Evolutionary conservation across 2,888 invertebrate species (phyloP).

Genomic region (Marasmarcha lunaedactyla): DNA sequence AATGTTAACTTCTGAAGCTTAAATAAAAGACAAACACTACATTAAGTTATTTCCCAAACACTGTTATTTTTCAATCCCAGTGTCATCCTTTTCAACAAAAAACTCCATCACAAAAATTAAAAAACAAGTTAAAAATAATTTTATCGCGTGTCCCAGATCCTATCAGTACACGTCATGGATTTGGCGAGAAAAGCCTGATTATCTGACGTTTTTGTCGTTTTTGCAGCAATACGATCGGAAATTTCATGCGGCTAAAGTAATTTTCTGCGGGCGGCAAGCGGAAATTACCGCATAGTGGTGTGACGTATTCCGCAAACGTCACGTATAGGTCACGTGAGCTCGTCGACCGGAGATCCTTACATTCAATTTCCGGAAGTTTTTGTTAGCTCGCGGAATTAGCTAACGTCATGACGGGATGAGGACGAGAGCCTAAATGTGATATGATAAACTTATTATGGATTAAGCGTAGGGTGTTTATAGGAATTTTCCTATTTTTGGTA

Average conservation of each 20-base stretch:
- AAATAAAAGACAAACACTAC: no score
- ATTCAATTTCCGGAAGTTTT: slow-evolving; percentile 69
- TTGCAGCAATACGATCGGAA: slow-evolving; percentile 58
- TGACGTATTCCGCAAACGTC: slow-evolving; percentile 70
- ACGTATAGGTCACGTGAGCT: slow-evolving; percentile 67
- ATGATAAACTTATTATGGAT: no score
- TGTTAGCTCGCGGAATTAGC: slow-evolving; percentile 67
- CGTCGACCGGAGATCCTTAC: slow-evolving; percentile 65
- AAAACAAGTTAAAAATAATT: neutral
- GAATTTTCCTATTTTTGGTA: no score
- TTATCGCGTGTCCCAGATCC: neutral
- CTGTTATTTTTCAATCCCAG: no score
- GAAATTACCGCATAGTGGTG: slow-evolving; percentile 70
- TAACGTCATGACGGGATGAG: slow-evolving; percentile 58
- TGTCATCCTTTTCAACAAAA: no score
- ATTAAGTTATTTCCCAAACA: no score
- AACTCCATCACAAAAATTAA: neutral
- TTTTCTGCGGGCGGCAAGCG: slow-evolving; percentile 64
- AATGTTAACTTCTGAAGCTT: no score
- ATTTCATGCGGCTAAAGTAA: slow-evolving; percentile 68
- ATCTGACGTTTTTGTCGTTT: slow-evolving; percentile 41
- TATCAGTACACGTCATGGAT: neutral
- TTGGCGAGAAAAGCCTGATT: slow-evolving; percentile 18
- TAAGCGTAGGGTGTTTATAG: no score
- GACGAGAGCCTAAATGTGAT: no score